Conservation (phyloP, 2,797 vertebrate genomes). For the Clarias laeviceps region DNA sequence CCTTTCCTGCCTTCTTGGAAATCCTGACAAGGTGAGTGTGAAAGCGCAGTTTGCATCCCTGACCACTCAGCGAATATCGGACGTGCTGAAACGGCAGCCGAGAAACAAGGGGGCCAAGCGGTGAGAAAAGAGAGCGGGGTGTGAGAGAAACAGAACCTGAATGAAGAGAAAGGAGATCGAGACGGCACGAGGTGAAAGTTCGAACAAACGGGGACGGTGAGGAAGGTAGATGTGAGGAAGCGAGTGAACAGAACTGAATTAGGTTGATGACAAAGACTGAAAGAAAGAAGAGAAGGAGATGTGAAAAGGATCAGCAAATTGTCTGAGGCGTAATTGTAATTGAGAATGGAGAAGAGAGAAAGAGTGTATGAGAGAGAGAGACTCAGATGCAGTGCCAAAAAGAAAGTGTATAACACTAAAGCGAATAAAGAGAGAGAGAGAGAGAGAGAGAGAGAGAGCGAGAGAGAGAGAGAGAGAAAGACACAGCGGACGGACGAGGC, state of each 20-base stretch:
- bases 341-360: background rate
- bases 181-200: slow-evolving; percentile 42
- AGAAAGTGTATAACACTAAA: slow-evolving; percentile 41
- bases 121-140: slow-evolving; percentile 3
- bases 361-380: slow-evolving; percentile 16
- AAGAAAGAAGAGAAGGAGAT: slow-evolving; percentile 14
- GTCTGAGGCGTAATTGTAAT: background rate
- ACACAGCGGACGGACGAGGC: slow-evolving; percentile 33
- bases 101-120: slow-evolving; percentile 50
- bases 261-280: slow-evolving; percentile 28
- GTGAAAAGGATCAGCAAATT: background rate
- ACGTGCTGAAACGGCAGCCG: slow-evolving; percentile 74
- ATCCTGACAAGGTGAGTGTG: slow-evolving; percentile 58
- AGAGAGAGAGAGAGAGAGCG: slow-evolving; percentile 28
- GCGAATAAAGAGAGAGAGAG: slow-evolving; percentile 9
- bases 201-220: slow-evolving; percentile 21
- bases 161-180: slow-evolving; percentile 2
- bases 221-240: background rate
- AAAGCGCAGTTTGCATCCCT: slow-evolving; percentile 58
- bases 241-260: slow-evolving; percentile 16
- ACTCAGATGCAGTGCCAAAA: slow-evolving; percentile 18
- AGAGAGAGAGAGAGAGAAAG: slow-evolving; percentile 11
- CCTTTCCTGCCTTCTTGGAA: background rate
- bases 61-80: slow-evolving; percentile 73
- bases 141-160: slow-evolving; percentile 5